These are phyloP conservation scores for Autographa pulchrina DNA, from an alignment of 2,888 invertebrate genomes.

Conservation along the genomic window DNA sequence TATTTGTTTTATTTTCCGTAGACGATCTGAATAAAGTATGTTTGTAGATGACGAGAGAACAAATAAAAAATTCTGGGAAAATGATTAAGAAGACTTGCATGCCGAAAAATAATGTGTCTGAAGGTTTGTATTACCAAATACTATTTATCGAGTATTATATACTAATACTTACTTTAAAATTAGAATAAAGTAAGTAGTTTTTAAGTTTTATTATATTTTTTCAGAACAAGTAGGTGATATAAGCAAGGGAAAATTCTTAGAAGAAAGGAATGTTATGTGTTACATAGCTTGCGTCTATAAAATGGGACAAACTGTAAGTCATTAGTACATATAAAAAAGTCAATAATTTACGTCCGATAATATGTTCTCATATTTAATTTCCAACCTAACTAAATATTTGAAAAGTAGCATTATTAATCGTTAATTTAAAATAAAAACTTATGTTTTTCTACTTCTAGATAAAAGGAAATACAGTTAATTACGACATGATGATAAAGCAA, in stretches of 20 bases:
- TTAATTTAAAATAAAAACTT: too few species aligned
- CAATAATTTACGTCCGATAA: too few species aligned
- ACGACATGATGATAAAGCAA: conserved; percentile 71
- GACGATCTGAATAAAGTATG: not conserved
- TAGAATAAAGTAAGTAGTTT: too few species aligned
- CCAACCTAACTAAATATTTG: too few species aligned
- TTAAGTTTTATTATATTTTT: not conserved
- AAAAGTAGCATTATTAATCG: too few species aligned
- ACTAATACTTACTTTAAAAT: too few species aligned
- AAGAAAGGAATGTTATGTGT: conserved; percentile 71
- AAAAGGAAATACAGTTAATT: conserved; percentile 71
- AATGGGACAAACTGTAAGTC: conserved; percentile 65
- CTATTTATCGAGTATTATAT: too few species aligned
- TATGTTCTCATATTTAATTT: too few species aligned
- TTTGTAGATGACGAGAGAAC: conserved; percentile 72
- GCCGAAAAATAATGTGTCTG: conserved; percentile 70
- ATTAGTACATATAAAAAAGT: too few species aligned
- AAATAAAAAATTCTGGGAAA: conserved; percentile 71
- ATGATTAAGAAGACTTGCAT: conserved; percentile 71
- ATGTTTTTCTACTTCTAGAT: too few species aligned
- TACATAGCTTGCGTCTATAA: conserved; percentile 71
- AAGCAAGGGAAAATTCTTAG: conserved; percentile 70
- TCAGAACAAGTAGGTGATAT: conserved; percentile 69
- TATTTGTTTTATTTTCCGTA: not conserved
- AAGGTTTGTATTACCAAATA: conserved; percentile 58